Base-by-base conservation (phyloP, 2,113 vertebrate species). In the Calypte anna region DNA sequence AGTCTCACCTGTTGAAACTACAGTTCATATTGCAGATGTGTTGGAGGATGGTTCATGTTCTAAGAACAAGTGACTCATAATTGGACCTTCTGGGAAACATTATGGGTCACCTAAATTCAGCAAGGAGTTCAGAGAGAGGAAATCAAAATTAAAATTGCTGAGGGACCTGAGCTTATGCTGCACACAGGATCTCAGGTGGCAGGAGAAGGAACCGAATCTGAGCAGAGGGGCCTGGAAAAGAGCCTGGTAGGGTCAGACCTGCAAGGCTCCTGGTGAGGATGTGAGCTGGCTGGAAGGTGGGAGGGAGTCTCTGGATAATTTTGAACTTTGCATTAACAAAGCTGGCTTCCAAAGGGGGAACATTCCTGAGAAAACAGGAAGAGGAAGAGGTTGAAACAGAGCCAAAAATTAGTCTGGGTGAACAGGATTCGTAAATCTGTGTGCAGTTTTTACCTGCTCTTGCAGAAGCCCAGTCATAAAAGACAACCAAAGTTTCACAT, bases 321-420 rank as follows among this genome's bases (percentile, higher is more conserved):
- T 80, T 80, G 81, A 79, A 93, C 67, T 95, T 91, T 74, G 57
- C 72, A 67, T 90, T 95, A 95, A 94, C 3, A 22, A 96, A 82
- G 68, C 51, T 82, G 78, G 53, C 38, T 95, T 92, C 89, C 72
- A 90, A 90, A 94, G 63, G 55, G 31, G 28, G 83, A 95, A 76
- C 2, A 1, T 95, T 94, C 82, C 88, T 90, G 63, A 64, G 75
- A 94, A 94, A 96, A 97, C 93, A 96, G 84, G 90, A 96, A 97
- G 85, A 58, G 85, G 67, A 94, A 82, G 55, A 86, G n/a, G 18
- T 91, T 86, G 91, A 96, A 91, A 68, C 44, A 30, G 12, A 85
- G 94, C 90, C 91, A 95, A 90, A 91, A 83, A 27, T 82, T 74
- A 90, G 85, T 44, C 53, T 68, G 79, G 44, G 55, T 80, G 90